phyloP scores from a whole-genome alignment of 2,113 vertebrate species.

The Coptodon rendalli region DNA sequence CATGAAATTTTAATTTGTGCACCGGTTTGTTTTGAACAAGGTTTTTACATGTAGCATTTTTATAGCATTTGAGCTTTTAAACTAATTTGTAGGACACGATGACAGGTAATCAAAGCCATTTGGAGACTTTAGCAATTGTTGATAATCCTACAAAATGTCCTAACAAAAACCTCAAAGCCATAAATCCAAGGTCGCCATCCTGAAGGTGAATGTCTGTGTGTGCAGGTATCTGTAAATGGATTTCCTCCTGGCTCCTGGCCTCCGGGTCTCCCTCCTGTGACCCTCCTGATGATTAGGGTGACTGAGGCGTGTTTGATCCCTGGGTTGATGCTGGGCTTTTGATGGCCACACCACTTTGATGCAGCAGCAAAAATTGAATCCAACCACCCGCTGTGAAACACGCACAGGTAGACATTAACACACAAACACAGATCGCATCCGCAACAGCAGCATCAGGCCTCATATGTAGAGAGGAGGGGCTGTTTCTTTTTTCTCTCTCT shows the following conservation, averaged over 20 bases:
- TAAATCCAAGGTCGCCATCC: slow-evolving; percentile 17
- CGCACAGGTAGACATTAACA: background rate
- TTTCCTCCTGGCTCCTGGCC: slow-evolving; percentile 40
- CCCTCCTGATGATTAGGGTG: slow-evolving; percentile 43
- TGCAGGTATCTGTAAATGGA: slow-evolving; percentile 21
- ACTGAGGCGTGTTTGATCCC: slow-evolving; percentile 48
- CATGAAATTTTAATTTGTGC: background rate
- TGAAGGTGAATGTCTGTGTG: slow-evolving; percentile 14
- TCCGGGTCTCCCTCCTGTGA: slow-evolving; percentile 15
- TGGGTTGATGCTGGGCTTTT: slow-evolving; percentile 38
- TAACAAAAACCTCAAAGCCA: background rate
- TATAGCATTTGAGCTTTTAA: background rate
- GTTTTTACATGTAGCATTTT: rapidly evolving
- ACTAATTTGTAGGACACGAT: background rate
- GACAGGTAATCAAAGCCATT: background rate
- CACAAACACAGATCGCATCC: background rate
- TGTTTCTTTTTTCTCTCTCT: background rate
- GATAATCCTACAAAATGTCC: background rate
- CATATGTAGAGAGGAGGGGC: slow-evolving; percentile 1
- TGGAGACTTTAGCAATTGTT: background rate
- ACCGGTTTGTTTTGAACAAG: background rate
- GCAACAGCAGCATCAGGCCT: background rate
- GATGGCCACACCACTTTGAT: slow-evolving; percentile 52
- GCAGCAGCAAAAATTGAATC: slow-evolving; percentile 37
- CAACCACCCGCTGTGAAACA: slow-evolving; percentile 29